phyloP scores from a whole-genome alignment of 2,113 vertebrate genomes.

The Neodontobutis hainanensis region DNA sequence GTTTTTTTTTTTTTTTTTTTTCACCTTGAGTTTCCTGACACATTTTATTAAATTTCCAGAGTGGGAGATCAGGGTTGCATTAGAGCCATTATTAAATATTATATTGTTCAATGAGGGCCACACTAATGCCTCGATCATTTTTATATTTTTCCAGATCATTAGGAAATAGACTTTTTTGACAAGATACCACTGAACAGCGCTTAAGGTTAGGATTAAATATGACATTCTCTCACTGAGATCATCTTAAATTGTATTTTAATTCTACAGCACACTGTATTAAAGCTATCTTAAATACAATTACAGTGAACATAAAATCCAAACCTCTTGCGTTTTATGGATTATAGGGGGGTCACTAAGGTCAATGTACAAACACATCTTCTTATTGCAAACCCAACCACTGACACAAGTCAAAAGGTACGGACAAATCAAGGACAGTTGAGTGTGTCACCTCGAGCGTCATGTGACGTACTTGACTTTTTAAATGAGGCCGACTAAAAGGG shows the following conservation, averaged over 20 bases:
- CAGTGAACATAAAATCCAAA: background rate
- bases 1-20: slow-evolving; percentile 44
- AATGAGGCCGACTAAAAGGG: slow-evolving; percentile 11
- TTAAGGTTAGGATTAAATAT: slow-evolving; percentile 21
- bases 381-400: slow-evolving; percentile 10
- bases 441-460: background rate
- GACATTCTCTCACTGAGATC: slow-evolving; percentile 3
- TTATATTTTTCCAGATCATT: slow-evolving; percentile 26
- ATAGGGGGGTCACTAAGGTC: background rate
- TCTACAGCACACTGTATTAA: background rate
- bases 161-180: slow-evolving; percentile 24
- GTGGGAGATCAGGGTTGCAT: slow-evolving; percentile 15
- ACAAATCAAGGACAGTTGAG: slow-evolving; percentile 18
- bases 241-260: slow-evolving; percentile 27
- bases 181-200: slow-evolving; percentile 8
- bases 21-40: slow-evolving; percentile 16
- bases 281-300: background rate
- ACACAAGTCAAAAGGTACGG: slow-evolving; percentile 5
- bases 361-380: slow-evolving; percentile 1
- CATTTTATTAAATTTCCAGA: slow-evolving; percentile 20
- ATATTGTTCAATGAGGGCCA: slow-evolving; percentile 33
- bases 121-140: slow-evolving; percentile 12
- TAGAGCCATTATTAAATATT: slow-evolving; percentile 39
- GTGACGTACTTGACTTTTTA: slow-evolving; percentile 29
- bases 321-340: background rate